phyloP scores from a whole-genome alignment of 2,888 invertebrate genomes.

The Zygaena filipendulae region DNA sequence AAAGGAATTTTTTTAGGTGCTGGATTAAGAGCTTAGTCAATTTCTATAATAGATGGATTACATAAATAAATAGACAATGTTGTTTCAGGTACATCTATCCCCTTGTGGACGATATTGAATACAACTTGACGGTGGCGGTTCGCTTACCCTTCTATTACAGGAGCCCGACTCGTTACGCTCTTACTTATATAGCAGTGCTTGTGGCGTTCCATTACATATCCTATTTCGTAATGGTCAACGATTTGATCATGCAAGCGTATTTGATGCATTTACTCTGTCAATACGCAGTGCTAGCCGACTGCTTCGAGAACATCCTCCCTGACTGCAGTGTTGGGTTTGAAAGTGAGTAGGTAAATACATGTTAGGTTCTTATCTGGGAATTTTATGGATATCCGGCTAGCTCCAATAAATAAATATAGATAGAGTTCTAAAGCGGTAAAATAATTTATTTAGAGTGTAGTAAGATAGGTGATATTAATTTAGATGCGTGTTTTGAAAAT shows the following conservation, averaged over 20 bases:
- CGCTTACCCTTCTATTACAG: slow-evolving; percentile 33
- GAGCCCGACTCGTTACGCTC: slow-evolving; percentile 24
- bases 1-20: too few relatives aligned
- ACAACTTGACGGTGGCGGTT: slow-evolving; percentile 37
- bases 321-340: slow-evolving; percentile 27
- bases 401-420: too few relatives aligned
- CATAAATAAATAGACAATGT: too few relatives aligned
- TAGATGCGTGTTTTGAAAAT: too few relatives aligned
- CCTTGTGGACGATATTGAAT: slow-evolving; percentile 41
- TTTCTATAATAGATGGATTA: too few relatives aligned
- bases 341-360: slow-evolving; percentile 24
- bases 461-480: too few relatives aligned
- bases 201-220: slow-evolving; percentile 33
- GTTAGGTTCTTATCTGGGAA: slow-evolving; percentile 8
- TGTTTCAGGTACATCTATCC: slow-evolving; percentile 41
- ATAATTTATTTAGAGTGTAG: too few relatives aligned
- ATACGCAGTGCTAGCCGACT: slow-evolving; percentile 35
- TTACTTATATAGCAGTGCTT: slow-evolving; percentile 27
- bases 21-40: too few relatives aligned
- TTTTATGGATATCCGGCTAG: too few relatives aligned
- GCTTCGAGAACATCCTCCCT: slow-evolving; percentile 34
- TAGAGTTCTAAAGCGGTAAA: too few relatives aligned
- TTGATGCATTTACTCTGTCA: slow-evolving; percentile 46
- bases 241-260: slow-evolving; percentile 40
- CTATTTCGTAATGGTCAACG: slow-evolving; percentile 44